These are phyloP conservation scores for Trachelus tabidus DNA, from an alignment of 2,888 invertebrate species.

Conservation along the genomic window DNA sequence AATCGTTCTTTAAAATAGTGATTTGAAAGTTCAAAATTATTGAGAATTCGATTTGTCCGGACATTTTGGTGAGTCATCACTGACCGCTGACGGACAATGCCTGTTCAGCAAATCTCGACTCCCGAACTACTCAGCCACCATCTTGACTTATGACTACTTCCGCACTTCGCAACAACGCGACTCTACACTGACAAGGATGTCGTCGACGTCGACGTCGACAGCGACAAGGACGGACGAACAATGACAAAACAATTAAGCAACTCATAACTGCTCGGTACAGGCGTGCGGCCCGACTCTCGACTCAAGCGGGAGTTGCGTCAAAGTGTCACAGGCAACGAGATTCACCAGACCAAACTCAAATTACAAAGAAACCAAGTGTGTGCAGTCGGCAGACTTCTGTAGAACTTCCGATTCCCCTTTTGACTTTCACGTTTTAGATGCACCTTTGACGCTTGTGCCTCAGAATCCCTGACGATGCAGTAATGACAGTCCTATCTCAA, in stretches of 20 bases:
- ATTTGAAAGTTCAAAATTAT: too few species aligned
- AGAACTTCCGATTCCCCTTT: not conserved
- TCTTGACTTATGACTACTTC: not conserved
- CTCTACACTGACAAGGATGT: slow-evolving; percentile 5
- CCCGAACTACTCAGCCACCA: not conserved
- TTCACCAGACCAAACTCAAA: slow-evolving; percentile 62
- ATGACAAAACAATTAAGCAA: slow-evolving; percentile 66
- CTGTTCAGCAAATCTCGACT: not conserved
- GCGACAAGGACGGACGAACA: slow-evolving; percentile 46
- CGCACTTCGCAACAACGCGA: not conserved
- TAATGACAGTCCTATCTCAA: not conserved
- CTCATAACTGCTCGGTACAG: slow-evolving; percentile 64
- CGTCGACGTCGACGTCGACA: not conserved
- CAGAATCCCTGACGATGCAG: too few species aligned
- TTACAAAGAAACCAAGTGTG: slow-evolving; percentile 29
- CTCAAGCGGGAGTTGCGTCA: slow-evolving; percentile 53
- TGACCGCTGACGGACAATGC: not conserved
- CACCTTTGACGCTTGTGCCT: not conserved
- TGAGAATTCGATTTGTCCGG: too few species aligned
- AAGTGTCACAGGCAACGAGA: slow-evolving; percentile 63
- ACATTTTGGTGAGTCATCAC: not conserved
- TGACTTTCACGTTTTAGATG: not conserved
- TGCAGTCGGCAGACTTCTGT: slow-evolving; percentile 35
- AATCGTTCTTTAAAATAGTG: too few species aligned
- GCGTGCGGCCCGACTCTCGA: slow-evolving; percentile 40